Evolutionary conservation across 2,888 invertebrate species (phyloP).

Genomic region (Ligdia adustata): DNA sequence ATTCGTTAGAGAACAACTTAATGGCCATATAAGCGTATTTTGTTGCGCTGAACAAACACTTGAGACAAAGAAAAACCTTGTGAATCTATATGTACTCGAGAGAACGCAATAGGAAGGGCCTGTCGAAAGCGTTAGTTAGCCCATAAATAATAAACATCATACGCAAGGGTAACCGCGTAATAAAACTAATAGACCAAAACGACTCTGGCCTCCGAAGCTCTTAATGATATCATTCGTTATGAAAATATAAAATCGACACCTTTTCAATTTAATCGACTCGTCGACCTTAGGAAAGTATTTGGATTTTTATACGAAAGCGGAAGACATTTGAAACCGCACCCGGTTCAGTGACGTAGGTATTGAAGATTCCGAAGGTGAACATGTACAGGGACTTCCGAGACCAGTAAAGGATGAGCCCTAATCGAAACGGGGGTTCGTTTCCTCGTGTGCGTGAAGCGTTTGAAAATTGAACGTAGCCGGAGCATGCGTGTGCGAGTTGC

Average conservation of each 20-base stretch:
- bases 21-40: slow-evolving; percentile 31
- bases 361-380: slow-evolving; percentile 68
- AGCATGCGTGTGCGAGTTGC: slow-evolving; percentile 71
- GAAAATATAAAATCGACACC: slow-evolving; percentile 66
- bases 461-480: slow-evolving; percentile 62
- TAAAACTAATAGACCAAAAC: slow-evolving; percentile 74
- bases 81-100: slow-evolving; percentile 33
- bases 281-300: slow-evolving; percentile 73
- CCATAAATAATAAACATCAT: slow-evolving; percentile 56
- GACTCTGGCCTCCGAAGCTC: slow-evolving; percentile 64
- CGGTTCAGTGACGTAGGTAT: slow-evolving; percentile 42
- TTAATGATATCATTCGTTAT: slow-evolving; percentile 64
- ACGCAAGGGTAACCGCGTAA: slow-evolving; percentile 77
- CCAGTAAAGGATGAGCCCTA: slow-evolving; percentile 73
- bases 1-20: slow-evolving; percentile 25
- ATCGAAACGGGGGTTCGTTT: slow-evolving; percentile 56
- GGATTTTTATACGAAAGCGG: slow-evolving; percentile 69
- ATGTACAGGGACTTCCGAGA: slow-evolving; percentile 62
- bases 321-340: slow-evolving; percentile 60
- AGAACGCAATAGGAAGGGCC: slow-evolving; percentile 55
- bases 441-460: slow-evolving; percentile 70
- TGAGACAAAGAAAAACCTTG: slow-evolving; percentile 44
- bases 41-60: slow-evolving; percentile 25
- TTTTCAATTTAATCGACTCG: slow-evolving; percentile 75
- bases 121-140: slow-evolving; percentile 55